Evolutionary conservation across 2,113 vertebrate species (phyloP).

Genomic region (Phyllostomus hastatus): DNA sequence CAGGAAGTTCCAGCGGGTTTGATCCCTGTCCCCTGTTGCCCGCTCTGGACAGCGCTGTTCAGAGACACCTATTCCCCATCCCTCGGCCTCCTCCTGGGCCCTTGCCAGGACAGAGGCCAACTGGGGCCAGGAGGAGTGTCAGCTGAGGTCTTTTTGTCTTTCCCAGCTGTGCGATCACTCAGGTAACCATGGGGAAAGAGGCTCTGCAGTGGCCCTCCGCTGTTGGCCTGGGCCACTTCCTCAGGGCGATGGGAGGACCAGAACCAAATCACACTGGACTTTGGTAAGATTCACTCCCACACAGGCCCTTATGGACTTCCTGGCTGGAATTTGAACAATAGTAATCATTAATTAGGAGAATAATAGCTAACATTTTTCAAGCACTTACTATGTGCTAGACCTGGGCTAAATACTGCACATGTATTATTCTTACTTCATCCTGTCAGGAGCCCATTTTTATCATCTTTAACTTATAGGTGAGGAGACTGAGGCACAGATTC

Average conservation of each 20-base stretch:
- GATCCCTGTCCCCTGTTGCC: not conserved
- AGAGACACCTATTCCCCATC: not conserved
- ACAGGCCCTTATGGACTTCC: not conserved
- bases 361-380: not conserved
- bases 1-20: not conserved
- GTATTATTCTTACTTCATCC: not conserved
- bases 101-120: not conserved
- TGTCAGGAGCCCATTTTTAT: not conserved
- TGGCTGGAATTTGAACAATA: not conserved
- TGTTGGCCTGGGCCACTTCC: not conserved
- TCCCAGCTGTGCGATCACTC: not conserved
- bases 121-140: not conserved
- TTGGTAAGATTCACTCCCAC: not conserved
- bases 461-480: not conserved
- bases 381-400: not conserved
- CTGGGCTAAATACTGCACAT: not conserved
- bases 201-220: not conserved
- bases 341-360: slow-evolving; percentile 31
- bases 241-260: not conserved
- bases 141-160: not conserved
- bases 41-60: not conserved
- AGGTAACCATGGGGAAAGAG: not conserved
- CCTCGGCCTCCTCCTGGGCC: not conserved
- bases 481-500: slow-evolving; percentile 3
- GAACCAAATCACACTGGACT: not conserved